Evolutionary conservation across 2,797 vertebrate species (phyloP).

Genomic region (Gymnothorax javanicus): DNA sequence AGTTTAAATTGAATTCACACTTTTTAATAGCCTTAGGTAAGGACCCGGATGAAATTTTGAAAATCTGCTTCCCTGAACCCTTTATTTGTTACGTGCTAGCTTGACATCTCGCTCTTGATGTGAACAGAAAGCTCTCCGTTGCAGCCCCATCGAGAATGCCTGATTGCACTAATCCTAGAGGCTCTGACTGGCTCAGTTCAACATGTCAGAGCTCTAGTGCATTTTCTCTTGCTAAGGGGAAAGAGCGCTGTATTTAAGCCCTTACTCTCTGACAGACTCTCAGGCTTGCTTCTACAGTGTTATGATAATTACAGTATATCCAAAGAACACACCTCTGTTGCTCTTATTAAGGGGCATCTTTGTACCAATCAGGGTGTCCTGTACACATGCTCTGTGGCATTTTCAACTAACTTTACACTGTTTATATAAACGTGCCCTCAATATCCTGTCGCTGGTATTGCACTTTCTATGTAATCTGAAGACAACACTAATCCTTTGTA

Average conservation of each 20-base stretch:
- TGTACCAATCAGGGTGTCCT: neutral
- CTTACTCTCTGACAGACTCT: constrained; percentile 21
- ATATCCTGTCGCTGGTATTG: neutral
- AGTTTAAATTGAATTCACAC: constrained; percentile 30
- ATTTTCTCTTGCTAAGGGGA: constrained; percentile 20
- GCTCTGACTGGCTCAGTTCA: neutral
- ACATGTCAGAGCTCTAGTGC: constrained; percentile 18
- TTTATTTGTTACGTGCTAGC: constrained; percentile 26
- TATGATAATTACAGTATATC: constrained; percentile 12
- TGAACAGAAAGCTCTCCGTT: neutral
- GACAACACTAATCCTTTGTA: neutral
- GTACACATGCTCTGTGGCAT: neutral
- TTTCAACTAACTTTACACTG: neutral
- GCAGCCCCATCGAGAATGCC: neutral
- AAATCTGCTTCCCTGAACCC: constrained; percentile 8
- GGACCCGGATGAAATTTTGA: constrained; percentile 13
- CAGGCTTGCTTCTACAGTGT: neutral
- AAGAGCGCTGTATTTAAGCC: constrained; percentile 16
- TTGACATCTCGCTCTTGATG: neutral
- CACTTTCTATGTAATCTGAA: neutral
- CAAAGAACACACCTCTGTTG: neutral
- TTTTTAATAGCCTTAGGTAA: constrained; percentile 15
- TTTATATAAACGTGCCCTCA: neutral
- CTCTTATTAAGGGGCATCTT: neutral
- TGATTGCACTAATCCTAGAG: neutral